Base-by-base conservation (phyloP, 2,113 vertebrate species). In the Acrocephalus kingi region DNA sequence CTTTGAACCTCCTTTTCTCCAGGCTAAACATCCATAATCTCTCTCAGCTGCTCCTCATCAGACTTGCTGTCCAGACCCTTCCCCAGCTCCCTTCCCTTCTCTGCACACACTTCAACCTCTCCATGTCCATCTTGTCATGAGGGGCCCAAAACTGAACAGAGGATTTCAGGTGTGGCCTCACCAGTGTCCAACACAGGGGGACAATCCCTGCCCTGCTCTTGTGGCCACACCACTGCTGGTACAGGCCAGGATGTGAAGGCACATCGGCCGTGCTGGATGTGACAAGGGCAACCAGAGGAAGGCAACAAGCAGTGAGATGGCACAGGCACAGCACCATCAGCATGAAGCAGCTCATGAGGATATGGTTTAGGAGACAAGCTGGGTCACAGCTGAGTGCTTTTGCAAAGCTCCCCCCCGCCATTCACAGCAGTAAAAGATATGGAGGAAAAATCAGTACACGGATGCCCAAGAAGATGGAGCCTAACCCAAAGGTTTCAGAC, bases 231-330 rank as follows among this genome's bases (percentile, higher is more conserved):
- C 2, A 3, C 0, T 31, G 68, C 58, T 46, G 49, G 14, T 1
- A 5, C 41, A 22, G 39, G 49, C 58, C 68, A 46, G 68, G 58
- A 5, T 84, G 81, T 28, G 35, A 72, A 62, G 56, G 48, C 25
- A 62, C 14, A 31, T 0, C 11, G 48, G 19, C 28, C 5, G 1
- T 18, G n/a, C 49, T 54, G 24, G 24, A 5, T 17, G 35, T 11
- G 37, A 71, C 21, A 68, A 55, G 48, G 5, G 5, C 30, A 87
- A 5, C 9, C 58, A 30, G 21, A 6, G 48, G 35, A 72, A 67
- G 55, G 63, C 48, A 79, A 16, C 9, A 33, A 71, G n/a, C 15
- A 48, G 17, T 3, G 51, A 66, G 23, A 31, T 59, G 41, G 51
- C 76, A 56, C 30, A 41, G 33, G 22, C 20, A 54, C 55, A 64